Evolutionary conservation across 2,113 vertebrate species (phyloP), one percentile per base, ranked within the genome.

Genomic region (Lutjanus erythropterus): DNA sequence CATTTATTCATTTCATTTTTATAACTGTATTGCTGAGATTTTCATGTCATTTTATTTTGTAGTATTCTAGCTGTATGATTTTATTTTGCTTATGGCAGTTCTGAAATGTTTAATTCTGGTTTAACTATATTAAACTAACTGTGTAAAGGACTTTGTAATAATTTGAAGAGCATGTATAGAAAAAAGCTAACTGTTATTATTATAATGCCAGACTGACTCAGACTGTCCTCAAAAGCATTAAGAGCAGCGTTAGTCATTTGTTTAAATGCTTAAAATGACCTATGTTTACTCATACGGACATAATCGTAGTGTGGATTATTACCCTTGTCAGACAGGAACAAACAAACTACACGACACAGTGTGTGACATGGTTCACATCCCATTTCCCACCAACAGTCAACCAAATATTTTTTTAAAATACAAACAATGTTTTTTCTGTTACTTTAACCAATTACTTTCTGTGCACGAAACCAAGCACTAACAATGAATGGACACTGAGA

Each of bases 341-440:
- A 80, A 80, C 56, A 50, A 67, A 52, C 60, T 41, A 31, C 27
- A 75, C 41, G 61, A 80, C 41, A 70, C 33, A 9, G 33, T 42
- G 27, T 35, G 25, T 35, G 15, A 46, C 7, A 6, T 49, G 8
- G 3, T 18, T 77, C 37, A 60, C 53, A 55, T 47, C 18, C 58
- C 2, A 0, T 77, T 67, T 76, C 80, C 68, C 33, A 55, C 18
- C 12, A 42, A 25, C 35, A 23, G 41, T 19, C 25, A 11, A 23
- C 0, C 12, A n/a, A n/a, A n/a, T n/a, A n/a, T n/a, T n/a, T n/a
- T n/a, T 47, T 47, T 9, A 3, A 47, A 15, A 29, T 19, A 7
- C 27, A 44, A 35, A 35, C 9, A 23, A 33, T 23, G 27, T 11
- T 60, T 3, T n/a, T 19, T 19, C 25, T 29, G 1, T 23, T 2